Conservation (phyloP, 2,113 vertebrate species). For the Daboia siamensis region DNA sequence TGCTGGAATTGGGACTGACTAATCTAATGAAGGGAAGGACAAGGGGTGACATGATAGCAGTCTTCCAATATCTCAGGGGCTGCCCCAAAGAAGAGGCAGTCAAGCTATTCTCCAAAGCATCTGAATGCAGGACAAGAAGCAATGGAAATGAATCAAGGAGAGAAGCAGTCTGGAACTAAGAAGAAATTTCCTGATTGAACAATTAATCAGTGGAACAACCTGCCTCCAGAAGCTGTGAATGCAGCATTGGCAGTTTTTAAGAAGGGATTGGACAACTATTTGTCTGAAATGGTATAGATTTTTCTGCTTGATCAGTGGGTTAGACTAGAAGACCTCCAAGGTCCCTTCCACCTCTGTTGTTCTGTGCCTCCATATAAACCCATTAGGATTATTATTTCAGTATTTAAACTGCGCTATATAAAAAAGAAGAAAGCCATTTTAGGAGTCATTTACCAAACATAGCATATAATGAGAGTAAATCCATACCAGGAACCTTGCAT, state of each 20-base stretch:
- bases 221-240: rapidly evolving
- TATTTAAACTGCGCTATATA: not conserved
- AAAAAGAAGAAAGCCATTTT: not conserved
- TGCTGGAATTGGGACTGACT: not conserved
- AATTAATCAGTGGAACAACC: not conserved
- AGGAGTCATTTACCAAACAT: not conserved
- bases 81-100: not conserved
- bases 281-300: not conserved
- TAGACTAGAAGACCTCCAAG: not conserved
- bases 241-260: not conserved
- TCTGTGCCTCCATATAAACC: not conserved
- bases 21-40: not conserved
- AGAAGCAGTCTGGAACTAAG: not conserved
- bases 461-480: not conserved
- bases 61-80: not conserved
- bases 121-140: not conserved
- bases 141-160: not conserved
- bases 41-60: not conserved
- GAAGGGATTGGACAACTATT: not conserved
- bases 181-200: not conserved
- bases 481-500: not conserved
- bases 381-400: not conserved
- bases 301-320: not conserved
- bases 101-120: not conserved
- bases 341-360: not conserved